A percentile compares a stretch with the other conserved stretches of the same genome.
Evolutionary conservation across 2,113 vertebrate species (phyloP).

Genomic region (Microtus pennsylvanicus): DNA sequence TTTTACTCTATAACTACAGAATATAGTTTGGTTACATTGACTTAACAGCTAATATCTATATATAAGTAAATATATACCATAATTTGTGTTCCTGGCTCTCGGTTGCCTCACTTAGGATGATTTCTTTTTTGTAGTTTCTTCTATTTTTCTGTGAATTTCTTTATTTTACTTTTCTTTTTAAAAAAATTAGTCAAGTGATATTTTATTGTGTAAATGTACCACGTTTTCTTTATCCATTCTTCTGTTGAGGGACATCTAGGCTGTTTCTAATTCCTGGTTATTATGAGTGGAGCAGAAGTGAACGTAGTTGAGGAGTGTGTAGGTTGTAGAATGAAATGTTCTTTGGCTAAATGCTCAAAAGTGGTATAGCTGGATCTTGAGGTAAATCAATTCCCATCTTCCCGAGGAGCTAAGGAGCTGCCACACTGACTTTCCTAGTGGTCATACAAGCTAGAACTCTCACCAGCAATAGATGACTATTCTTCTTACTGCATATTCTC

Average conservation of each 20-base stretch:
- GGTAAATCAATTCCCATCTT: too few relatives aligned
- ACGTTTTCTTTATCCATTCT: not conserved
- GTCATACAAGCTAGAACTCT: too few relatives aligned
- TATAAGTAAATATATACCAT: not conserved
- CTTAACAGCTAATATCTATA: not conserved
- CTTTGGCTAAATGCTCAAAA: too few relatives aligned
- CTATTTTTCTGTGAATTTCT: not conserved
- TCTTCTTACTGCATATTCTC: too few relatives aligned
- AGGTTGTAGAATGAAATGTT: too few relatives aligned
- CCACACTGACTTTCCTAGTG: too few relatives aligned
- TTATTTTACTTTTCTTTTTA: not conserved
- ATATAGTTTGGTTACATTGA: not conserved
- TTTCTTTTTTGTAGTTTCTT: not conserved
- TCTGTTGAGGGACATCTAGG: not conserved
- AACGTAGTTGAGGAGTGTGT: not conserved
- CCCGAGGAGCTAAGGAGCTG: too few relatives aligned
- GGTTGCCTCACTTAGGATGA: not conserved
- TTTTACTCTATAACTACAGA: not conserved
- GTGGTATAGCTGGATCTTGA: too few relatives aligned
- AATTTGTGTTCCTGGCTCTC: not conserved
- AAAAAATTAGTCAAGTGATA: not conserved
- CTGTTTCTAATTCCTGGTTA: not conserved
- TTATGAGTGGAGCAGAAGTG: not conserved
- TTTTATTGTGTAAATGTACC: not conserved
- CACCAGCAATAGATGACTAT: too few relatives aligned